Percentiles rank a stretch among this genome's conserved stretches.
phyloP scores from a whole-genome alignment of 2,888 invertebrate species.

The Nomada lathburiana region DNA sequence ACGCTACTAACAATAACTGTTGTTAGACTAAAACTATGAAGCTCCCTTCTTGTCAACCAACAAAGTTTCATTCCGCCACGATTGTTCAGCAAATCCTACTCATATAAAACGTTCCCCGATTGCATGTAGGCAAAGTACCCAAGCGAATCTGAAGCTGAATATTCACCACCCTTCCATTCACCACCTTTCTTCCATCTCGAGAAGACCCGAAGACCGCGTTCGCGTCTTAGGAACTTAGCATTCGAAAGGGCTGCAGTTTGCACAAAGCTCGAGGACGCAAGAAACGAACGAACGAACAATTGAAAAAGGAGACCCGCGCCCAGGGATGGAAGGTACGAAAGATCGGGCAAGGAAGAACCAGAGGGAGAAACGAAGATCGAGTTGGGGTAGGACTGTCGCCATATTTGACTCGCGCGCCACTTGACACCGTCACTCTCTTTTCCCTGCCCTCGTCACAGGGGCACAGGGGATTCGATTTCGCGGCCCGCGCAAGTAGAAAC shows the following conservation, averaged over 20 bases:
- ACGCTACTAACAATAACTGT: too few species aligned
- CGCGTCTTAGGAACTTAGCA: not conserved
- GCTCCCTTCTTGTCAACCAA: too few species aligned
- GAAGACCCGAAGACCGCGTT: not conserved
- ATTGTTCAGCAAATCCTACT: too few species aligned
- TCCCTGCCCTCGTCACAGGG: conserved; percentile 30
- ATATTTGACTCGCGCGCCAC: conserved; percentile 44
- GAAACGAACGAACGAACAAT: not conserved
- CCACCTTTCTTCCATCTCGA: not conserved
- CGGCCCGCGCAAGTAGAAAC: conserved; percentile 7
- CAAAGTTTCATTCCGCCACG: too few species aligned
- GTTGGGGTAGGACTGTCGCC: conserved; percentile 2
- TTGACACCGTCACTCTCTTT: conserved; percentile 53
- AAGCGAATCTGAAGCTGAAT: not conserved
- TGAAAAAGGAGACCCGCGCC: not conserved
- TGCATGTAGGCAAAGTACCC: not conserved
- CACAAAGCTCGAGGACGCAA: not conserved
- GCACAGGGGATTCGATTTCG: conserved; percentile 52
- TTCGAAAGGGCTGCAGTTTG: not conserved
- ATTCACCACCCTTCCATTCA: too few species aligned
- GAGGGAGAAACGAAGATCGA: not conserved
- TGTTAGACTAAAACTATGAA: too few species aligned
- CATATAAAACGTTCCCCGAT: not conserved
- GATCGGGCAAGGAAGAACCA: conserved; percentile 8
- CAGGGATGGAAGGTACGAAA: not conserved